Conservation (phyloP, 2,797 vertebrate species). For the Spea hammondii region DNA sequence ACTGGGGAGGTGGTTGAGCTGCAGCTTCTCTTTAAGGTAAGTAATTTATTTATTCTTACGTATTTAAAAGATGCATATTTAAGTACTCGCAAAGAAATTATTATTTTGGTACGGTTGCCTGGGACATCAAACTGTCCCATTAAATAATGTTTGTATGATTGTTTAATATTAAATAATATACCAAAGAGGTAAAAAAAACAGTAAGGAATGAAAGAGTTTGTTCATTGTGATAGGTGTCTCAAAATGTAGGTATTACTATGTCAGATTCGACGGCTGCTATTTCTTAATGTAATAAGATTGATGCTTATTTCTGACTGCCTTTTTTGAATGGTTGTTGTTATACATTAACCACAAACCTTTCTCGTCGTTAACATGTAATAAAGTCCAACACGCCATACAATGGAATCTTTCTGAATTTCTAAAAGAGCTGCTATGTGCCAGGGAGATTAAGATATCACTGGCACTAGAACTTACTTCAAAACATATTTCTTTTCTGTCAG, state of each 20-base stretch:
- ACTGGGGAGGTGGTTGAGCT: too few species aligned
- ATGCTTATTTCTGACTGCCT: not conserved
- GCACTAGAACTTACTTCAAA: slow-evolving; percentile 52
- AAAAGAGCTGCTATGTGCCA: slow-evolving; percentile 49
- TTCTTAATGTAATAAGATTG: not conserved
- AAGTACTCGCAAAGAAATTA: too few species aligned
- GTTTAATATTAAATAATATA: too few species aligned
- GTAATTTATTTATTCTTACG: too few species aligned
- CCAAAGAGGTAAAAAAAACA: too few species aligned
- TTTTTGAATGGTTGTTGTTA: slow-evolving; percentile 1
- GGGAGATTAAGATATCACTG: slow-evolving; percentile 59
- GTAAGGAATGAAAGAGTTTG: too few species aligned
- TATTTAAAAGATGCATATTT: too few species aligned
- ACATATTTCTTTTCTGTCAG: slow-evolving; percentile 66
- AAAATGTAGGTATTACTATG: not conserved
- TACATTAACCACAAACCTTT: slow-evolving; percentile 4
- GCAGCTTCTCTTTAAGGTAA: too few species aligned
- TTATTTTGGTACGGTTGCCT: too few species aligned
- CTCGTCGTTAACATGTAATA: slow-evolving; percentile 12
- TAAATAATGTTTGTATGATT: too few species aligned
- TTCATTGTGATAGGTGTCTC: too few species aligned
- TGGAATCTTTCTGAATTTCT: not conserved
- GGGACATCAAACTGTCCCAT: too few species aligned
- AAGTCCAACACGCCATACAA: not conserved
- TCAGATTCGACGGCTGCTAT: not conserved